These are phyloP conservation scores for Cacoxenus indagator DNA, from an alignment of 2,888 invertebrate species.

Conservation along the genomic window DNA sequence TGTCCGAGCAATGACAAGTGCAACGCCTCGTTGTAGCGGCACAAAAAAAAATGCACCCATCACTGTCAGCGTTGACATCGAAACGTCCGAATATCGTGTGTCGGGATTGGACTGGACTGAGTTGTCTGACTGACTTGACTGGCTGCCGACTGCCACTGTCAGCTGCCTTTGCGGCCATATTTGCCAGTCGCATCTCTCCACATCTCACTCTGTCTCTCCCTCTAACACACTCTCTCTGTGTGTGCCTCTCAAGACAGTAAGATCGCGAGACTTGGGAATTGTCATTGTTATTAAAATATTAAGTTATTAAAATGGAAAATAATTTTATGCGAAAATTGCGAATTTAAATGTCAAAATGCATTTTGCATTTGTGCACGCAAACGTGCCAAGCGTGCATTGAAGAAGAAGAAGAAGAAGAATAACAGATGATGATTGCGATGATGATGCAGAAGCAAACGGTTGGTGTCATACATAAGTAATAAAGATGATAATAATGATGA, in stretches of 20 bases:
- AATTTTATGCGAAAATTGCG: conserved; percentile 64
- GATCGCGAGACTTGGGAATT: conserved; percentile 46
- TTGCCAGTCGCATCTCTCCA: background rate
- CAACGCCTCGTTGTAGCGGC: background rate
- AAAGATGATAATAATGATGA: background rate
- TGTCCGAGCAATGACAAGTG: background rate
- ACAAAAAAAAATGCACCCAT: conserved; percentile 4
- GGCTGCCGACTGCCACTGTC: background rate
- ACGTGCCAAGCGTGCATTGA: too few relatives aligned
- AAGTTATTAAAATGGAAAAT: conserved; percentile 47
- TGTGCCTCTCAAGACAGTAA: background rate
- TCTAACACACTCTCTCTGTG: background rate
- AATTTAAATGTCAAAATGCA: conserved; percentile 64
- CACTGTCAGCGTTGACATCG: conserved; percentile 23
- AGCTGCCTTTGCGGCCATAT: background rate
- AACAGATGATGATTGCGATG: too few relatives aligned
- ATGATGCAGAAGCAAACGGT: background rate
- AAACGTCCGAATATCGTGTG: conserved; percentile 11
- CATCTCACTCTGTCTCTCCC: background rate
- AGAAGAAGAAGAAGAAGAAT: too few relatives aligned
- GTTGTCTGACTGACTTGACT: background rate
- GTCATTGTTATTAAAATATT: conserved; percentile 38
- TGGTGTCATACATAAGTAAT: background rate
- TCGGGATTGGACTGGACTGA: background rate
- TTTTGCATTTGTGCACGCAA: too few relatives aligned